Percentiles rank a stretch among this genome's conserved stretches.
Evolutionary conservation across 2,888 invertebrate species (phyloP).

Genomic region (Torymus auratus): DNA sequence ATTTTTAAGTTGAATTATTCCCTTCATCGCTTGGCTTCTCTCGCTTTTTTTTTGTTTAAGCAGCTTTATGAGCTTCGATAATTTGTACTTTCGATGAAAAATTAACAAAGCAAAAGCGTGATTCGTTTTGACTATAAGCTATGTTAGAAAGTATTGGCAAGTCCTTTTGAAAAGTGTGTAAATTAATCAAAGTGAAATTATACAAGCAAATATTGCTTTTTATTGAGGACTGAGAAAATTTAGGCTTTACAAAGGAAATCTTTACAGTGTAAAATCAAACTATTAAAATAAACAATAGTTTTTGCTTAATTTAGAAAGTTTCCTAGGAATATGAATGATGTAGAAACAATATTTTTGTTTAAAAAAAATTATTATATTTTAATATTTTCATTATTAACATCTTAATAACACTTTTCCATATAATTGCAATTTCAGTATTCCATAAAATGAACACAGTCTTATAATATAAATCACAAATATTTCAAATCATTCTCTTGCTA

Average conservation of each 20-base stretch:
- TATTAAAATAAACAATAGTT: conserved; percentile 38
- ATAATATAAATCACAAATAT: conserved; percentile 58
- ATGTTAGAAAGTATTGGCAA: too few relatives aligned
- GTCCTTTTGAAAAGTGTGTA: too few relatives aligned
- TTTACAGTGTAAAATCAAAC: conserved; percentile 19
- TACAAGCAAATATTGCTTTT: not conserved
- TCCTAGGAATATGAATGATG: conserved; percentile 57
- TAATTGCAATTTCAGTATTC: conserved; percentile 55
- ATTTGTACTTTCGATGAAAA: conserved; percentile 1
- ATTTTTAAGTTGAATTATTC: conserved; percentile 41
- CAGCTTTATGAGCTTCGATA: too few relatives aligned
- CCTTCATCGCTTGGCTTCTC: not conserved
- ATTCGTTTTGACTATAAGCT: not conserved
- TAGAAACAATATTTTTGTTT: conserved; percentile 48
- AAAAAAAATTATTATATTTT: conserved; percentile 58
- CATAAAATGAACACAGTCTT: conserved; percentile 58
- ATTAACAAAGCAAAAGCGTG: not conserved
- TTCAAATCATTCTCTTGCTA: conserved; percentile 52
- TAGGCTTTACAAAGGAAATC: conserved; percentile 10
- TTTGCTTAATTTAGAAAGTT: conserved; percentile 36
- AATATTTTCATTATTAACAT: conserved; percentile 56
- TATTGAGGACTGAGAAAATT: conserved; percentile 12
- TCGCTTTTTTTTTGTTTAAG: conserved; percentile 21
- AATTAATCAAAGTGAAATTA: conserved; percentile 11
- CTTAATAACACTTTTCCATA: conserved; percentile 56